Evolutionary conservation across 2,797 vertebrate genomes (phyloP).

Genomic region (Crenichthys baileyi): DNA sequence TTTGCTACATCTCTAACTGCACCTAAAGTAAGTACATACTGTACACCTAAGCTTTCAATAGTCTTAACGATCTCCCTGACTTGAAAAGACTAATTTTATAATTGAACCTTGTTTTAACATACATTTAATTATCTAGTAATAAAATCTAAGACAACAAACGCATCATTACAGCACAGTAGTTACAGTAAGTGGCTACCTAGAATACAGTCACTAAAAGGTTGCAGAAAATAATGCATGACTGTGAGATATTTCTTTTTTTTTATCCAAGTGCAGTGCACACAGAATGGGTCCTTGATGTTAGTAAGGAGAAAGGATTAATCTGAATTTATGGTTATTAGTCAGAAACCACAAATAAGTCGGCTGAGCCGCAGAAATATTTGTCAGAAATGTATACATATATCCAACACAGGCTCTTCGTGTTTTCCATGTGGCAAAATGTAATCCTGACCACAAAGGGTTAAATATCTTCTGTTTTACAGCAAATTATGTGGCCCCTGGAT

Average conservation of each 20-base stretch:
- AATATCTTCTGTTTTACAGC: conserved; percentile 40
- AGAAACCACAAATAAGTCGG: not conserved
- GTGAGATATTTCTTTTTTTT: not conserved
- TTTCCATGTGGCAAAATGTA: conserved; percentile 8
- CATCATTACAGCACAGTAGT: too few relatives aligned
- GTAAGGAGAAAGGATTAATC: not conserved
- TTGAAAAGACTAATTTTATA: too few relatives aligned
- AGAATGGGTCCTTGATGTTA: not conserved
- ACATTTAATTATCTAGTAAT: not conserved
- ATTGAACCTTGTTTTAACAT: too few relatives aligned
- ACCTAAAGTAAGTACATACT: too few relatives aligned
- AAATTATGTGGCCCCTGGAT: conserved; percentile 46
- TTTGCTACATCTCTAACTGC: not conserved
- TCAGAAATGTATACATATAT: not conserved
- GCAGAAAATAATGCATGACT: not conserved
- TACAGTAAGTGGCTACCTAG: not conserved
- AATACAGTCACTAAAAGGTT: not conserved
- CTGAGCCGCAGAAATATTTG: not conserved
- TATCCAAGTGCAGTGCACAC: not conserved
- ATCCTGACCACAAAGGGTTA: conserved; percentile 31
- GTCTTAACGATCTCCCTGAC: too few relatives aligned
- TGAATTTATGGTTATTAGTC: not conserved
- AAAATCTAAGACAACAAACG: not conserved
- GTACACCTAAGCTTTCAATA: too few relatives aligned
- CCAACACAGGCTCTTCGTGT: not conserved